Base-by-base conservation (phyloP, 1,140 invertebrate species). In the Drosophila mojavensis region DNA sequence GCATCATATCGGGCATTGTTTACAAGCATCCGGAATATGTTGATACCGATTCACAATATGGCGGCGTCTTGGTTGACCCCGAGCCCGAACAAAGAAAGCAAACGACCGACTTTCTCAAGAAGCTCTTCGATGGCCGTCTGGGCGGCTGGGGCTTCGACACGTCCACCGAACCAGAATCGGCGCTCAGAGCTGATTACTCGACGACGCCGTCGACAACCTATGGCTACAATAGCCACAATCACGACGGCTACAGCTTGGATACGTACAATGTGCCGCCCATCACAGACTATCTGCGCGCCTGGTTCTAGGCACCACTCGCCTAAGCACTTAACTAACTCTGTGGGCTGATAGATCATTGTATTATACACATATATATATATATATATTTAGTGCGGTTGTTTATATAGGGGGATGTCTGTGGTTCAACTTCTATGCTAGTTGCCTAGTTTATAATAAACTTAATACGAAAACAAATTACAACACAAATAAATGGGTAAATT, bases 61-160 rank as follows among this genome's bases (percentile, higher is more conserved):
- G 70, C 7, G 89, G 84, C 15, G 50, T 74, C 3, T 66, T 90
- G 50, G 76, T 90, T 0, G 89, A 90, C 59, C 90, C 90, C 6
- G 78, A 91, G 56, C 78, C 76, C 1, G 33, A 43, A 5, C 90
- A 90, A 65, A 84, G 74, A 17, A 61, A 75, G n/a, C 78, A 91
- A 62, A 90, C 90, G 0, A 79, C 71, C 1, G 75, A 80, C 5
- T 89, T 91, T 56, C 65, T 91, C 5, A 81, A 81, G 59, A 89
- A 89, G 30, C 78, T 91, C 6, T 78, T 90, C 24, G 75, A 81
- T 13, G 90, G 83, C 3, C 79, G 81, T 0, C 48, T 90, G 0
- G 81, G 84, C 4, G 83, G 83, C 10, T 88, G 83, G 84, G 83
- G 83, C 15, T 88, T 88, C 11, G 83, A 86, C 30, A 53, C 80